These are phyloP conservation scores for Oligia fasciuncula DNA, from an alignment of 2,888 invertebrate species.

Conservation along the genomic window DNA sequence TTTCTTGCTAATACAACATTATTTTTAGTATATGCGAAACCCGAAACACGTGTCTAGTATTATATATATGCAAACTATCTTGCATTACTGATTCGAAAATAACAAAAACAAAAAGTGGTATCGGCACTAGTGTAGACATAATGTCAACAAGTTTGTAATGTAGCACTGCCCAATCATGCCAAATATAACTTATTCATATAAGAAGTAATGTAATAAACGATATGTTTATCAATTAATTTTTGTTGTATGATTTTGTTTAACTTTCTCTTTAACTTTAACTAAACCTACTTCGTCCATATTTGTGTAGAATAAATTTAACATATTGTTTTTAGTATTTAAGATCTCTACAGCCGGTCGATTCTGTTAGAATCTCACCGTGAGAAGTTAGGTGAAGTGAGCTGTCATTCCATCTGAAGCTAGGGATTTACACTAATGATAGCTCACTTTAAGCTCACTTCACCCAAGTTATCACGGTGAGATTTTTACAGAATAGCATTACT, in stretches of 20 bases:
- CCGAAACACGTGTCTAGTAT: too few relatives aligned
- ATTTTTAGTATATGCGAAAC: too few relatives aligned
- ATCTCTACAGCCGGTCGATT: background rate
- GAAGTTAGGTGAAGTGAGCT: too few relatives aligned
- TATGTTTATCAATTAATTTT: constrained; percentile 69
- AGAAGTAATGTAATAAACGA: constrained; percentile 72
- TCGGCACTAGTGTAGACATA: constrained; percentile 20
- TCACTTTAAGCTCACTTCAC: too few relatives aligned
- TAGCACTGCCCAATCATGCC: constrained; percentile 62
- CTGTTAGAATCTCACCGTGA: too few relatives aligned
- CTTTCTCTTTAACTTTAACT: constrained; percentile 7
- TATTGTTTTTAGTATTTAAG: constrained; percentile 5
- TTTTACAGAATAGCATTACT: too few relatives aligned
- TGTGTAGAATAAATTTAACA: constrained; percentile 32
- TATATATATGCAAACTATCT: background rate
- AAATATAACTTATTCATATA: constrained; percentile 67
- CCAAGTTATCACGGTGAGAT: too few relatives aligned
- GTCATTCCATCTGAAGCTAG: too few relatives aligned
- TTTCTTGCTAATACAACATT: background rate
- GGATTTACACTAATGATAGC: too few relatives aligned
- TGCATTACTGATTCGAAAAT: background rate
- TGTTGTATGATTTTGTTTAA: constrained; percentile 59
- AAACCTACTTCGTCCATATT: constrained; percentile 12
- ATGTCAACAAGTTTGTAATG: constrained; percentile 41
- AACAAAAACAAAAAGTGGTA: background rate